Conservation (phyloP, 2,797 vertebrate genomes). For the Novumbra hubbsi region DNA sequence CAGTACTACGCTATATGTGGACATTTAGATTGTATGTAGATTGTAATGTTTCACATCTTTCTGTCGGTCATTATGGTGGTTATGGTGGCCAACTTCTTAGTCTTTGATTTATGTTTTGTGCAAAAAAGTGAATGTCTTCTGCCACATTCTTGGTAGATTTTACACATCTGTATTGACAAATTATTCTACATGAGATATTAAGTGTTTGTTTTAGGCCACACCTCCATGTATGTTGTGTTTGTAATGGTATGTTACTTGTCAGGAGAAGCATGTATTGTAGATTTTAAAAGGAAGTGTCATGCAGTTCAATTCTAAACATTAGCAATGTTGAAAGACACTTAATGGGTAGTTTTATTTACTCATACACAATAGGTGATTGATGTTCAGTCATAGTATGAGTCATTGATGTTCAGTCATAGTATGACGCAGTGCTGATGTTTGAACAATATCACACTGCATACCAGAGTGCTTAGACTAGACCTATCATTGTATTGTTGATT, state of each 20-base stretch:
- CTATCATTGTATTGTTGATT: neutral
- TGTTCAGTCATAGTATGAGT: neutral
- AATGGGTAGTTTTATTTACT: neutral
- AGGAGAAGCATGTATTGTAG: neutral
- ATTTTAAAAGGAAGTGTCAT: neutral
- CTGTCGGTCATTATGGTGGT: neutral
- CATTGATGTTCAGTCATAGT: neutral
- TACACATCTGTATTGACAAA: constrained; percentile 9
- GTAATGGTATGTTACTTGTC: neutral
- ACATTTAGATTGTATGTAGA: neutral
- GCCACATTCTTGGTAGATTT: constrained; percentile 3
- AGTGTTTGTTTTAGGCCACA: neutral
- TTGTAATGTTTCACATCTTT: too few species aligned
- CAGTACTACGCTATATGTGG: neutral
- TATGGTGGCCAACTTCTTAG: neutral
- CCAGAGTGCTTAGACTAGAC: neutral
- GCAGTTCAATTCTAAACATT: neutral
- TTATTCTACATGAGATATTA: too few species aligned
- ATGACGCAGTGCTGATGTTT: neutral
- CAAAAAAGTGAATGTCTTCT: constrained; percentile 21
- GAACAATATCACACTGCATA: constrained; percentile 4
- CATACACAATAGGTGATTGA: neutral
- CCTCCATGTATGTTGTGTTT: neutral
- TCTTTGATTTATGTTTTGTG: neutral
- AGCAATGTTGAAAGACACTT: neutral